Conservation (phyloP, 2,113 vertebrate genomes). For the Phylloscopus trochilus region DNA sequence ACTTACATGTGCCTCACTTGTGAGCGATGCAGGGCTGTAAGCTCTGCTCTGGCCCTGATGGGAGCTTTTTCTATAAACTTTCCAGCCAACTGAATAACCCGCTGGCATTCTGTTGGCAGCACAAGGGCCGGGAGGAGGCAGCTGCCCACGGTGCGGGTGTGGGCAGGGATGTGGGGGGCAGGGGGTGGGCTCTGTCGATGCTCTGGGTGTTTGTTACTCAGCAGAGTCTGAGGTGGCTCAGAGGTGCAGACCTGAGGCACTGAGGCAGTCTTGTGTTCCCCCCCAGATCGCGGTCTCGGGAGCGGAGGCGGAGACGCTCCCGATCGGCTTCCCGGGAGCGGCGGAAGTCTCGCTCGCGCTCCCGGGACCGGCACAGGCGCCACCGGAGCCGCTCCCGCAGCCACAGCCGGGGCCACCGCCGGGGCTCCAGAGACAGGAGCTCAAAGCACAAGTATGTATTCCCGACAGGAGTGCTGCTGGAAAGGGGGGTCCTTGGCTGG, state of each 20-base stretch:
- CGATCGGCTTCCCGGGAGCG: conserved; percentile 82
- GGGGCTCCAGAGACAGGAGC: conserved; percentile 83
- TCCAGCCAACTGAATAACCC: neutral
- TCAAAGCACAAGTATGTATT: conserved; percentile 88
- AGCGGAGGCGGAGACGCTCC: conserved; percentile 82
- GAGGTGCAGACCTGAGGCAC: fast-evolving
- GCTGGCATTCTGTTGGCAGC: neutral
- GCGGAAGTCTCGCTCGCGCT: conserved; percentile 79
- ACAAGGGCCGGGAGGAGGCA: neutral
- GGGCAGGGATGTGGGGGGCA: too few species aligned
- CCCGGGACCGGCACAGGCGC: conserved; percentile 85
- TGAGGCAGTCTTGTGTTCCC: neutral
- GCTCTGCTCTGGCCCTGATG: neutral
- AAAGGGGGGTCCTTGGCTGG: conserved; percentile 2
- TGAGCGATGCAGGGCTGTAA: fast-evolving
- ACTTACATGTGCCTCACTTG: neutral
- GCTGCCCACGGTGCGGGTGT: neutral
- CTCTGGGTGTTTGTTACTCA: fast-evolving
- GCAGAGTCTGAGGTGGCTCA: neutral
- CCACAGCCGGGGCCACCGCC: conserved; percentile 85
- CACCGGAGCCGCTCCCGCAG: conserved; percentile 89
- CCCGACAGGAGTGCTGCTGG: neutral
- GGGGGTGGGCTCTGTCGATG: neutral
- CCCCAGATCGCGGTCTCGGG: conserved; percentile 87
- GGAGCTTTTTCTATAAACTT: neutral